Conservation (phyloP, 2,888 invertebrate species). For the Drosophila hawaiiensis region DNA sequence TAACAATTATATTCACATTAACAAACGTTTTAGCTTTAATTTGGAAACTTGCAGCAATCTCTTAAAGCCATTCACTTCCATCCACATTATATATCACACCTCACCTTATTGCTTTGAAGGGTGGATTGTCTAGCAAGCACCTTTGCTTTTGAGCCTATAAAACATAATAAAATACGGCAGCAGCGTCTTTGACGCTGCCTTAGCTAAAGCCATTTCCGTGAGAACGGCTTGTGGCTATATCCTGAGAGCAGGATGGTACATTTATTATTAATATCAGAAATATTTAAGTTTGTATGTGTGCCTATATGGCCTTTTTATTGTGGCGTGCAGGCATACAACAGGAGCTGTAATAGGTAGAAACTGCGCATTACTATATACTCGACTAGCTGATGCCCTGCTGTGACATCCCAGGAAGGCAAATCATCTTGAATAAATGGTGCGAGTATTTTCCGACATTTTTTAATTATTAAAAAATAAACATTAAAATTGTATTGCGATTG, state of each 20-base stretch:
- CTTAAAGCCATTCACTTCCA: neutral
- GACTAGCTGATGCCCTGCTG: neutral
- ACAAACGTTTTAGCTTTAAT: neutral
- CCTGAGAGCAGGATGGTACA: constrained; percentile 20
- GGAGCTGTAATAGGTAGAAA: constrained; percentile 1
- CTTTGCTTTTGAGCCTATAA: constrained; percentile 42
- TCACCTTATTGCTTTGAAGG: constrained; percentile 6
- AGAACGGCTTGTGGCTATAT: constrained; percentile 18
- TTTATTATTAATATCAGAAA: constrained; percentile 55
- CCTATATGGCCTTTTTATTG: constrained; percentile 35
- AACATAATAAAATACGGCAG: constrained; percentile 54
- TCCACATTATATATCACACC: constrained; percentile 6
- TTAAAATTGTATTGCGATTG: neutral
- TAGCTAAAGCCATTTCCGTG: constrained; percentile 41
- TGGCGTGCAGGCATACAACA: constrained; percentile 23
- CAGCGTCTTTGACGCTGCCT: constrained; percentile 12
- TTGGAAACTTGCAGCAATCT: neutral
- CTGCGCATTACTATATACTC: no score
- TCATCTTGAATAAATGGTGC: neutral
- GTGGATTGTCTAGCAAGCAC: constrained; percentile 10
- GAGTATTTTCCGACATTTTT: neutral
- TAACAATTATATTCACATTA: no score
- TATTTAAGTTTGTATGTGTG: constrained; percentile 18
- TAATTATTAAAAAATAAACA: neutral
- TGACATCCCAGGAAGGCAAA: neutral